Base-by-base conservation (phyloP, 2,888 invertebrate genomes). In the Yponomeuta evonymella region DNA sequence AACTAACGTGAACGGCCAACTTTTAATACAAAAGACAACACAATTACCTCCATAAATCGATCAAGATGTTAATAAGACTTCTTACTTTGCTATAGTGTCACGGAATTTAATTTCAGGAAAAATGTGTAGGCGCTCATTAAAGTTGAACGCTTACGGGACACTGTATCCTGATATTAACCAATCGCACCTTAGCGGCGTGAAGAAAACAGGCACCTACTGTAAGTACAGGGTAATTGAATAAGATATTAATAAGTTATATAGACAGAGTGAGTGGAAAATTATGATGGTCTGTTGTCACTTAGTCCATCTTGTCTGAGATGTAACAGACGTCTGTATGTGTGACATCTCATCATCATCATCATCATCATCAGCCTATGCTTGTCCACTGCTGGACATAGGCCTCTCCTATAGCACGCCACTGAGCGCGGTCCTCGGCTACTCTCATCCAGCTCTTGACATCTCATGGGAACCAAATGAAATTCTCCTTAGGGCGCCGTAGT, bases 101-200 rank as follows among this genome's bases (percentile, higher is more conserved):
- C 74, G 74, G 75, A 75, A 76, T 77, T 77, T 78, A 76, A 81
- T 78, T 78, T 78, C 71, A 75, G 74, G 73, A 71, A 73, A 73
- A 73, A 71, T 72, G 73, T 73, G 73, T 72, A 75, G 23, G 23
- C 23, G 23, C 74, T 79, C 75, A 77, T 81, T 78, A 78, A 72
- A 70, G 70, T 67, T 70, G 64, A 70, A 73, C 62, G 73, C 48
- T 64, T 69, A 64, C 68, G 33, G 65, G 66, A 43, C 29, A 1
- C 63, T 71, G 67, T 68, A 72, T 67, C 71, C 73, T 67, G 62
- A 69, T 70, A 78, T 76, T 76, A 77, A 73, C 75, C 76, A 77
- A 78, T 78, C 77, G 76, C 74, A 75, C 75, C 71, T 75, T 76
- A 75, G 75, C 74, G 23, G 63, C 51, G 6, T 71, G 66, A 73